Evolutionary conservation across 2,797 vertebrate genomes (phyloP).

Genomic region (Danio albolineatus): DNA sequence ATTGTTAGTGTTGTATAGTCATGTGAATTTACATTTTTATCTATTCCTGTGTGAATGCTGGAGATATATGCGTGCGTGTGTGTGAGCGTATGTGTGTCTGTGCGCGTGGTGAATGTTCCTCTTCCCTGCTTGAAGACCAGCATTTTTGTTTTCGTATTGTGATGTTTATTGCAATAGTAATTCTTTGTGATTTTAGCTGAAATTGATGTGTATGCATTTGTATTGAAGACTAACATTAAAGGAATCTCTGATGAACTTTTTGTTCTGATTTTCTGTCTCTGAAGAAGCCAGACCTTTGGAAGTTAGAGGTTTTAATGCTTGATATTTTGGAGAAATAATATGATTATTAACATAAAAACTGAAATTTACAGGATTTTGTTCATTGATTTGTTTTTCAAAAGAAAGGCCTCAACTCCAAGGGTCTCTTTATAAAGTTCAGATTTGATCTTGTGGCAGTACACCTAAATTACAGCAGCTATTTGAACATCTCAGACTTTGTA

Average conservation of each 20-base stretch:
- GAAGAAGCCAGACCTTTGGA: background rate
- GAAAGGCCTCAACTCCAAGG: too few relatives aligned
- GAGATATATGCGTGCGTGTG: slow-evolving; percentile 65
- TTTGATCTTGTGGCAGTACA: too few relatives aligned
- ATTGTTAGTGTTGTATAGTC: slow-evolving; percentile 69
- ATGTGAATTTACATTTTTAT: slow-evolving; percentile 45
- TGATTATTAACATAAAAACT: too few relatives aligned
- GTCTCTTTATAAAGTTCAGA: too few relatives aligned
- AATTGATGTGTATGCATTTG: slow-evolving; percentile 80
- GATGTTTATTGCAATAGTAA: slow-evolving; percentile 78
- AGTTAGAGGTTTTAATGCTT: background rate
- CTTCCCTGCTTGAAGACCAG: slow-evolving; percentile 68
- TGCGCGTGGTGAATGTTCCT: slow-evolving; percentile 18
- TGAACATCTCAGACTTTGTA: too few relatives aligned
- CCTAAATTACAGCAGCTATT: too few relatives aligned
- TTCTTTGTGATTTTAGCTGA: slow-evolving; percentile 79
- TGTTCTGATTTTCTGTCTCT: slow-evolving; percentile 8
- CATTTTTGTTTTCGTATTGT: slow-evolving; percentile 72
- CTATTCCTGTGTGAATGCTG: slow-evolving; percentile 54
- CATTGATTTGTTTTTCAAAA: too few relatives aligned
- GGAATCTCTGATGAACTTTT: slow-evolving; percentile 71
- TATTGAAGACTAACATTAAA: slow-evolving; percentile 80
- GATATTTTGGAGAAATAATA: too few relatives aligned
- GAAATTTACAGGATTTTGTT: too few relatives aligned
- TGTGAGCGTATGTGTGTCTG: slow-evolving; percentile 20